A percentile compares a stretch with the other conserved stretches of the same genome.
These are phyloP conservation scores for Spilarctia lutea DNA, from an alignment of 2,888 invertebrate species.

Conservation along the genomic window DNA sequence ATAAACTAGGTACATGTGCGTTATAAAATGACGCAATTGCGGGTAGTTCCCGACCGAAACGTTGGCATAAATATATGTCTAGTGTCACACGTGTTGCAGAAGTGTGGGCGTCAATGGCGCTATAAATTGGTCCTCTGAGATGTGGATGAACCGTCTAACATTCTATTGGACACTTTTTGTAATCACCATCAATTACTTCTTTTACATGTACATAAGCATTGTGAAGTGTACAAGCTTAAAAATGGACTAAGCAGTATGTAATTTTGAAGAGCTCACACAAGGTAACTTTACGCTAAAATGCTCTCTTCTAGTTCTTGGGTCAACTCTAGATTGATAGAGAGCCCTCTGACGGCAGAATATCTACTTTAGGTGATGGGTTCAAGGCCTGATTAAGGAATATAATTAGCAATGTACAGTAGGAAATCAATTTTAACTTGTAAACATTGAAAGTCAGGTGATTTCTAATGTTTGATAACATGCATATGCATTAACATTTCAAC, in stretches of 20 bases:
- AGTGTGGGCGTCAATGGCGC: conserved; percentile 7
- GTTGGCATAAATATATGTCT: neutral
- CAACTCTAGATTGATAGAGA: too few species aligned
- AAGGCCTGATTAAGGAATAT: too few species aligned
- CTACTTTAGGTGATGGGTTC: too few species aligned
- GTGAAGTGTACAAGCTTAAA: neutral
- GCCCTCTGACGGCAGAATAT: too few species aligned
- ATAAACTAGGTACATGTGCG: neutral
- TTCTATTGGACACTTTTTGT: neutral
- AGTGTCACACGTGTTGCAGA: conserved; percentile 2
- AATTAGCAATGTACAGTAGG: too few species aligned
- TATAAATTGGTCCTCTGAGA: neutral
- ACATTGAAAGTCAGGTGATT: too few species aligned
- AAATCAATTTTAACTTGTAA: too few species aligned
- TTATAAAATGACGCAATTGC: neutral
- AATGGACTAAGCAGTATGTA: neutral
- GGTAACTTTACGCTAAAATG: neutral
- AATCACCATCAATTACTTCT: neutral
- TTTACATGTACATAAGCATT: neutral
- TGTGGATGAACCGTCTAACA: neutral
- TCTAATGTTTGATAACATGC: too few species aligned
- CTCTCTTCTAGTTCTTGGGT: too few species aligned
- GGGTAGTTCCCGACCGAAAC: neutral
- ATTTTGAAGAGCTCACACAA: neutral
- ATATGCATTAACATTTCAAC: too few species aligned